Evolutionary conservation across 2,888 invertebrate genomes (phyloP).

Genomic region (Nephrotoma flavescens): DNA sequence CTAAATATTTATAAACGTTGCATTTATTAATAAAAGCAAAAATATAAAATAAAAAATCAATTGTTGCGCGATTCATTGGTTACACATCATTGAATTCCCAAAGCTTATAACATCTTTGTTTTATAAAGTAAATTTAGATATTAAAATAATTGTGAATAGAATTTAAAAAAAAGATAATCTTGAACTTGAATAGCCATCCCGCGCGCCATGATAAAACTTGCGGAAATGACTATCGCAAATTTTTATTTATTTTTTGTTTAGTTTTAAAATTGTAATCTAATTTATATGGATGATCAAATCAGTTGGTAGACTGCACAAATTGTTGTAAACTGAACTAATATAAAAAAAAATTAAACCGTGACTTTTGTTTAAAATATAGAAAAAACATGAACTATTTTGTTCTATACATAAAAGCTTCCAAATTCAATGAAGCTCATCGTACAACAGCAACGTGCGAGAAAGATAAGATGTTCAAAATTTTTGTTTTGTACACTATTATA

Average conservation of each 20-base stretch:
- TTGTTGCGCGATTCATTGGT: slow-evolving; percentile 1
- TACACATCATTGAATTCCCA: slow-evolving; percentile 1
- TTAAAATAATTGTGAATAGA: background rate
- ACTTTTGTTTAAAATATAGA: background rate
- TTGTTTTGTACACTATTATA: background rate
- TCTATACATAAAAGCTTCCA: background rate
- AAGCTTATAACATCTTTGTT: background rate
- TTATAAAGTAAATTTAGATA: background rate
- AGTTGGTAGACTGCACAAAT: background rate
- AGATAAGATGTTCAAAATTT: background rate
- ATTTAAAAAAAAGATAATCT: background rate
- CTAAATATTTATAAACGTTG: background rate
- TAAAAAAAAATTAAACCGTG: background rate
- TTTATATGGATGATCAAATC: background rate
- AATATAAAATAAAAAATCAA: background rate
- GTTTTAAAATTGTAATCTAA: background rate
- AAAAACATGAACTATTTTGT: background rate
- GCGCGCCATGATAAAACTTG: background rate
- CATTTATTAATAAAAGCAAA: background rate
- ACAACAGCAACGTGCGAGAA: background rate
- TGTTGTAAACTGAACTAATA: background rate
- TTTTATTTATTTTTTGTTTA: background rate
- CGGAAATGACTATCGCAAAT: background rate
- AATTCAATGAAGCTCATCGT: background rate
- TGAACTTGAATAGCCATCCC: background rate